These are phyloP conservation scores for Podarcis raffonei DNA, from an alignment of 2,113 vertebrate species.

Conservation along the genomic window DNA sequence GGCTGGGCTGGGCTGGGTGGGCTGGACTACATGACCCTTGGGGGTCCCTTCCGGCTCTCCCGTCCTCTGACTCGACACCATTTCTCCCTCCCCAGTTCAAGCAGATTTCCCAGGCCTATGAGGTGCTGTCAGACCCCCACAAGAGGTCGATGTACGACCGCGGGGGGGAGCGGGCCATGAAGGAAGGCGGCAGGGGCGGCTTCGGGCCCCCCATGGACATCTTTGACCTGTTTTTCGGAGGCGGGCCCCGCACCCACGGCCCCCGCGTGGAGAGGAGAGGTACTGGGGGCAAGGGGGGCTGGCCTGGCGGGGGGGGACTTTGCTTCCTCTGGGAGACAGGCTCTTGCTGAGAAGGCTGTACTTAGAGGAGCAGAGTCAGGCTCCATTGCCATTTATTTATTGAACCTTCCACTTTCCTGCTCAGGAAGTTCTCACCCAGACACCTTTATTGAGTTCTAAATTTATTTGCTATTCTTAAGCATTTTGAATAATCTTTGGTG, in stretches of 20 bases:
- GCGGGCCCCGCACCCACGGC: slow-evolving; percentile 29
- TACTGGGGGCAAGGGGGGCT: background rate
- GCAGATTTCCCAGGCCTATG: slow-evolving; percentile 73
- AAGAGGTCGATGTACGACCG: slow-evolving; percentile 69
- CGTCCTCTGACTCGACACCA: too few species aligned
- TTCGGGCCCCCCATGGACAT: slow-evolving; percentile 70
- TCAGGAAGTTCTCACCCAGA: too few species aligned
- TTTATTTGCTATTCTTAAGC: too few species aligned
- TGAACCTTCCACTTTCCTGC: too few species aligned
- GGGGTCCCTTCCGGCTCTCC: fast-evolving
- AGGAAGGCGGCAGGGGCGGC: slow-evolving; percentile 39
- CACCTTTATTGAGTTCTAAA: too few species aligned
- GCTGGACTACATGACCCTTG: background rate
- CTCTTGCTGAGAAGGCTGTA: background rate
- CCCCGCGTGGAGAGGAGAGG: slow-evolving; percentile 59
- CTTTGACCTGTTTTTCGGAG: slow-evolving; percentile 69
- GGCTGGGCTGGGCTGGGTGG: background rate
- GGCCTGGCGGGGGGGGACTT: too few species aligned
- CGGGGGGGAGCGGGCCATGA: slow-evolving; percentile 67
- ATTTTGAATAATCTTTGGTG: too few species aligned
- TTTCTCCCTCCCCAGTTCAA: slow-evolving; percentile 61
- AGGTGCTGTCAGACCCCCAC: slow-evolving; percentile 66
- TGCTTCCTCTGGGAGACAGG: background rate
- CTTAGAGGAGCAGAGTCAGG: background rate
- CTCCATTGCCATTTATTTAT: too few species aligned